Evolutionary conservation across 2,113 vertebrate genomes (phyloP), one percentile per base, ranked within the genome.

Genomic region (Choloepus hoffmanni): DNA sequence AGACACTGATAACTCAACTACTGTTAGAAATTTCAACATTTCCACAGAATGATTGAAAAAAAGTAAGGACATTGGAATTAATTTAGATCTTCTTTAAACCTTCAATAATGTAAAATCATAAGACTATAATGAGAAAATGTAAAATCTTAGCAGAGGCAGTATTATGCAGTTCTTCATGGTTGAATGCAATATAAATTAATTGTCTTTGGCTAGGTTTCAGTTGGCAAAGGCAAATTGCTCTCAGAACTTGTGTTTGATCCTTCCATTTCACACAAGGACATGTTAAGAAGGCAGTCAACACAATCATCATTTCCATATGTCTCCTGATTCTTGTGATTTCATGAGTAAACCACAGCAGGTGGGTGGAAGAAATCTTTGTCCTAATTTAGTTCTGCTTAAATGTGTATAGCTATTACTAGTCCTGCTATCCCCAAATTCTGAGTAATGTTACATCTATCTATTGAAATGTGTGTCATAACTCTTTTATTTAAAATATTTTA

Each of bases 201-300:
- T 88, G 58, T 62, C 96, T 97, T 72, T 45, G 86, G 81, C 91
- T 79, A 74, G 63, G 30, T 91, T 94, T 97, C 86, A 92, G 33
- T 84, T 96, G 73, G 86, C 74, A 97, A 95, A 97, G 24, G 50
- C 45, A 95, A 73, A 96, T 74, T 96, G 26, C 85, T 96, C 30
- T 89, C 63, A 76, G n/a, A 94, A 84, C 79, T 60, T 93, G 50
- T 83, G 19, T 91, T 94, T 89, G 50, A 87, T 67, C 58, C 43
- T 92, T 82, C 36, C 68, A 1, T 84, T 91, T 96, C 48, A 91
- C 70, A 84, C 62, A 94, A 95, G 85, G 85, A 91, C 85, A 92
- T 90, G 97, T 96, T 93, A 95, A 89, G 72, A 93, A 83, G 48
- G 58, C 58, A 92, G 58, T 94, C 78, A 94, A 12, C 79, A 24